Conservation (phyloP, 37 sponge, comb jelly and placozoan genomes). For the Tethya wilhelma region DNA sequence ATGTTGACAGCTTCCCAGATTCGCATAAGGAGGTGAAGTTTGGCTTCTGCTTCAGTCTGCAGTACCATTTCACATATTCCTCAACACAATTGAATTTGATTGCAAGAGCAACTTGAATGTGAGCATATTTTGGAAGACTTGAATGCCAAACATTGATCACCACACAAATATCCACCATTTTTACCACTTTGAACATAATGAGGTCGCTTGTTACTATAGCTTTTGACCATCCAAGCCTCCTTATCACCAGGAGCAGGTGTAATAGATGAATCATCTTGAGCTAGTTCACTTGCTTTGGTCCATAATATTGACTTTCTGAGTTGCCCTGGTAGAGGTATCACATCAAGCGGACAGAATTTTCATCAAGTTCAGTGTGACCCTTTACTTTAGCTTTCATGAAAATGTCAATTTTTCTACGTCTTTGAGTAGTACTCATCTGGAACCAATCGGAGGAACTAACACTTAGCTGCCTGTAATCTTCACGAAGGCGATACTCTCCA, state of each 20-base stretch:
- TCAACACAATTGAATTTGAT: neutral
- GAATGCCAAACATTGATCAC: constrained; percentile 27
- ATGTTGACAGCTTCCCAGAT: neutral
- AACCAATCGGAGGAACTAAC: constrained; percentile 6
- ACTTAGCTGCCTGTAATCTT: neutral
- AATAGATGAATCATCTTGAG: constrained; percentile 2
- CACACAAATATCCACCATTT: constrained; percentile 16
- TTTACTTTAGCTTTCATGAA: constrained; percentile 22
- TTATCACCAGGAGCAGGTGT: constrained; percentile 13
- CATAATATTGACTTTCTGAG: neutral
- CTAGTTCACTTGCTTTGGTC: neutral
- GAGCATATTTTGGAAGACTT: constrained; percentile 28
- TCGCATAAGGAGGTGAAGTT: neutral
- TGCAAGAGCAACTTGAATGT: constrained; percentile 18
- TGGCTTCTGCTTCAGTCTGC: neutral
- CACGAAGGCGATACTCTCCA: constrained; percentile 16
- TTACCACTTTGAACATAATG: constrained; percentile 13
- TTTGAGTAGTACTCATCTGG: neutral
- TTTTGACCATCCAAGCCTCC: constrained; percentile 14
- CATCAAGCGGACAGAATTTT: neutral
- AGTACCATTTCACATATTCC: neutral
- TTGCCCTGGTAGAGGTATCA: neutral
- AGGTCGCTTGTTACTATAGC: constrained; percentile 4
- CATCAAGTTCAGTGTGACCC: neutral
- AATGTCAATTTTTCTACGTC: neutral